Percentiles rank a stretch among this genome's conserved stretches.
phyloP scores from a whole-genome alignment of 2,113 vertebrate species.

The Eira barbara region DNA sequence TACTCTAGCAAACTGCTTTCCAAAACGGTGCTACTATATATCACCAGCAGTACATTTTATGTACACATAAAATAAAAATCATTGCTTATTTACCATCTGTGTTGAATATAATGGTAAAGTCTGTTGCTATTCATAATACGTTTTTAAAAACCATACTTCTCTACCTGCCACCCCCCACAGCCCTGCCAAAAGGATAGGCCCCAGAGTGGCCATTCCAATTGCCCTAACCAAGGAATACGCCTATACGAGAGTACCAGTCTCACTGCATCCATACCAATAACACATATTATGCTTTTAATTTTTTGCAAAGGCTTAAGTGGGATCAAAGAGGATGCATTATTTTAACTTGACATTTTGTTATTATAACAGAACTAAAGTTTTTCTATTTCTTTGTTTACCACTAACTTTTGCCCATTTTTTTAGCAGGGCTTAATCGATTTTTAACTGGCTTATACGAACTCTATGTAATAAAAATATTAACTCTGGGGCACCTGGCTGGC shows the following conservation, averaged over 20 bases:
- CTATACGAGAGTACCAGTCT: not conserved
- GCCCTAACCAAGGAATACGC: not conserved
- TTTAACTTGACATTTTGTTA: constrained; percentile 33
- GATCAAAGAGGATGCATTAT: not conserved
- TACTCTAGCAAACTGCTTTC: not conserved
- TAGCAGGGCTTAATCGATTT: not conserved
- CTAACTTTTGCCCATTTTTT: not conserved
- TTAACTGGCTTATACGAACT: too few species aligned
- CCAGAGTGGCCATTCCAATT: not conserved
- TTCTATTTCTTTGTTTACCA: not conserved
- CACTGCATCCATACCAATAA: not conserved
- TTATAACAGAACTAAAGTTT: constrained; percentile 7
- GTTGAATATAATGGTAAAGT: constrained; percentile 24
- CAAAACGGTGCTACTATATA: not conserved
- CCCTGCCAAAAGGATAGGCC: not conserved
- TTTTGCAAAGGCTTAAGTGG: not conserved
- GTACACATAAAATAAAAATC: not conserved
- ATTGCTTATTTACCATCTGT: not conserved
- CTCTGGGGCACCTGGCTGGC: not conserved
- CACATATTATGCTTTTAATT: not conserved
- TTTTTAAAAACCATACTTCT: constrained; percentile 13
- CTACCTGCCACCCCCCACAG: not conserved
- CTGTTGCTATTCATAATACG: not conserved
- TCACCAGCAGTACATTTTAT: not conserved
- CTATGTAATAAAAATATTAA: constrained; percentile 19